A percentile compares a stretch with the other conserved stretches of the same genome.
Evolutionary conservation across 2,113 vertebrate species (phyloP).

Genomic region (Tetrax tetrax): DNA sequence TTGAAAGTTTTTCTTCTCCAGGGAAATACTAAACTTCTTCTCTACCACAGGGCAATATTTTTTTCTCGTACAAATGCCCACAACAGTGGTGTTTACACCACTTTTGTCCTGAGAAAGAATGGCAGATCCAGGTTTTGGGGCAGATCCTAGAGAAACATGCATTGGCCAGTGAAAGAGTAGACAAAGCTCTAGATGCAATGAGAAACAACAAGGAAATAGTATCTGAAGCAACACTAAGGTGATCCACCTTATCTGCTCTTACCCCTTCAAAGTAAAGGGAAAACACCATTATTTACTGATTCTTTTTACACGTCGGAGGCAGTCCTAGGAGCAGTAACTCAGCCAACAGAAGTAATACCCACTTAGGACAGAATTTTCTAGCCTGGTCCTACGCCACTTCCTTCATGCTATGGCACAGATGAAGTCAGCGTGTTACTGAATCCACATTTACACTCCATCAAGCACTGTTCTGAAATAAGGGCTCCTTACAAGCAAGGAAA

Average conservation of each 20-base stretch:
- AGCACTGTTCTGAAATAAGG: neutral
- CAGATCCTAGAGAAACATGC: neutral
- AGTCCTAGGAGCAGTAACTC: neutral
- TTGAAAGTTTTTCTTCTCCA: neutral
- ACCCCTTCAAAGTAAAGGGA: neutral
- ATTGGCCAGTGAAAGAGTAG: neutral
- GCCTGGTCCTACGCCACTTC: neutral
- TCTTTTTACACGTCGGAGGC: neutral
- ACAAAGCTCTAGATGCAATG: neutral
- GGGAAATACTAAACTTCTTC: neutral
- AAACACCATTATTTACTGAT: neutral
- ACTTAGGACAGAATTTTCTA: neutral
- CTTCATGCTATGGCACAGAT: neutral
- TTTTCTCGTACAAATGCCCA: neutral
- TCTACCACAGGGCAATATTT: neutral
- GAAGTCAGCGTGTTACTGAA: neutral
- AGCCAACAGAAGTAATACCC: neutral
- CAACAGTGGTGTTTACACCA: neutral
- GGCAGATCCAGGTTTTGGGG: neutral
- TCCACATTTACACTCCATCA: neutral
- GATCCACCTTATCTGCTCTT: neutral
- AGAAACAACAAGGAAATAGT: neutral
- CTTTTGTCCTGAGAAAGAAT: neutral
- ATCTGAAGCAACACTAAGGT: neutral
- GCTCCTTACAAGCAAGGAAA: neutral